Base-by-base conservation (phyloP, 2,888 invertebrate species). In the Phyllotreta striolata region DNA sequence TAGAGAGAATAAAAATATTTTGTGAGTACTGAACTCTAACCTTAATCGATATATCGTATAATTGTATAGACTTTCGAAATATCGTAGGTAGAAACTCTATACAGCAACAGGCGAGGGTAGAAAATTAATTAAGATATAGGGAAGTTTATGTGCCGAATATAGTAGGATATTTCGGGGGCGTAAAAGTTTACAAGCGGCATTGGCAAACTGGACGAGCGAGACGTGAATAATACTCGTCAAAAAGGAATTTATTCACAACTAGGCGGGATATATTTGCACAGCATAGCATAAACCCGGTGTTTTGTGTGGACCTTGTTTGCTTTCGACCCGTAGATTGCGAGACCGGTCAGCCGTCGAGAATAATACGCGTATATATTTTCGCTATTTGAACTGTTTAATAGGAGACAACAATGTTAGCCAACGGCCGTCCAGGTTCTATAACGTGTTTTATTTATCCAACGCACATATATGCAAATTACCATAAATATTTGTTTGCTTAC, bases 171-270 rank as follows among this genome's bases (percentile, higher is more conserved):
- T 49, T 7, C 14, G 14, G 49, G 49, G n/a, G 35, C 35, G 12
- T 14, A 8, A 49, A 35, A 49, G 49, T 49, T 49, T 49, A 49
- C 35, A 24, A 24, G 4, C 24, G 24, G 24, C 24, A 24, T 24
- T 24, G 24, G 43, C 10, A 10, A 43, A 54, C 39, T 39, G n/a
- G 38, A 9, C 8, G 40, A 39, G 40, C 40, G 54, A 35, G 35
- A 49, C 10, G 56, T 38, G 49, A 40, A 58, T 58, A 46, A 40
- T 24, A 49, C 40, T 58, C 39, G 47, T 49, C 49, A 58, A 58
- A 49, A 58, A 40, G 58, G 40, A 58, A 58, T 58, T 58, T 58
- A 58, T 49, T 58, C 47, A 38, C 40, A 58, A 58, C 58, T 49
- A 34, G 49, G 34, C 49, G 38, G n/a, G 49, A 58, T 58, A 54